Evolutionary conservation across 2,888 invertebrate genomes (phyloP).

Genomic region (Brachypterus glaber): DNA sequence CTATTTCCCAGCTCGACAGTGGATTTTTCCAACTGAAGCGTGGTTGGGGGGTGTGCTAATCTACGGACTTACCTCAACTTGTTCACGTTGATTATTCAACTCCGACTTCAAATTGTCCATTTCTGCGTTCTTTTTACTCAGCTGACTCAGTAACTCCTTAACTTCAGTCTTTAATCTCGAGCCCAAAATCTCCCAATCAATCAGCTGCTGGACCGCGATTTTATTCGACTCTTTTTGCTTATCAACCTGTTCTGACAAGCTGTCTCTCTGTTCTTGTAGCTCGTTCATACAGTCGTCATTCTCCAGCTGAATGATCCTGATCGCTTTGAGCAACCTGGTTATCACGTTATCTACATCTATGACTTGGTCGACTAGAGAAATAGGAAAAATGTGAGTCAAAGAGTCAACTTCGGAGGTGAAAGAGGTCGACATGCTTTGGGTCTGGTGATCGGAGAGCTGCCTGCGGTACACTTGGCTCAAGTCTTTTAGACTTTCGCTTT

Average conservation of each 20-base stretch:
- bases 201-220: slow-evolving; percentile 40
- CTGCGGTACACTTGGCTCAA: slow-evolving; percentile 55
- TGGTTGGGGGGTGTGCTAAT: no score
- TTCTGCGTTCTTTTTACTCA: slow-evolving; percentile 45
- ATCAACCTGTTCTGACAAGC: slow-evolving; percentile 34
- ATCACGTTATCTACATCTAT: slow-evolving; percentile 67
- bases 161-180: slow-evolving; percentile 46
- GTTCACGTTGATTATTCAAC: slow-evolving; percentile 46
- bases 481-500: slow-evolving; percentile 63
- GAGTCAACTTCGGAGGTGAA: slow-evolving; percentile 31
- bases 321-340: slow-evolving; percentile 60
- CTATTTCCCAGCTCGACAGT: no score
- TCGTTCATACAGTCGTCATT: slow-evolving; percentile 58
- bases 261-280: slow-evolving; percentile 54
- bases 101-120: slow-evolving; percentile 45
- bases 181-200: slow-evolving; percentile 48
- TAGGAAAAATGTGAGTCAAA: slow-evolving; percentile 46
- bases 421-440: slow-evolving; percentile 39
- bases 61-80: slow-evolving; percentile 48
- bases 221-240: slow-evolving; percentile 39
- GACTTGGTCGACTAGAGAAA: slow-evolving; percentile 60
- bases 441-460: slow-evolving; percentile 29
- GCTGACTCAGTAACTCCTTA: slow-evolving; percentile 46
- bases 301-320: slow-evolving; percentile 63
- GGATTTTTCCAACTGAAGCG: no score